Evolutionary conservation across 1,140 invertebrate genomes (phyloP).

Genomic region (Papilio aristodemus): DNA sequence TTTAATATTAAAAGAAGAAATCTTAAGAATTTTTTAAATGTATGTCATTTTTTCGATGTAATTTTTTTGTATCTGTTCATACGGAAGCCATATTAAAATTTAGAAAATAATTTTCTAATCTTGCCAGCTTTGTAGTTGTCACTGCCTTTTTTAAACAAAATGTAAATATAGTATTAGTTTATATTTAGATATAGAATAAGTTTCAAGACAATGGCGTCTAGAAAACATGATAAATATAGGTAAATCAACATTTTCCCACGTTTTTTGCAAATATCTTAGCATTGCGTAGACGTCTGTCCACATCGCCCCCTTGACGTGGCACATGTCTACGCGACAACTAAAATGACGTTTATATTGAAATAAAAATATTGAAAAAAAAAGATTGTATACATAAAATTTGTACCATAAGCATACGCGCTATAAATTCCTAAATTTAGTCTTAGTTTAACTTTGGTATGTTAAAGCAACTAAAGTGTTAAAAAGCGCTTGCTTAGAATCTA

Average conservation of each 20-base stretch:
- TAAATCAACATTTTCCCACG: neutral
- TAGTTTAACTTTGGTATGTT: slow-evolving; percentile 49
- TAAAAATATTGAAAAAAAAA: neutral
- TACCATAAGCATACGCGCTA: slow-evolving; percentile 11
- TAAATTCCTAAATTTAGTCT: slow-evolving; percentile 26
- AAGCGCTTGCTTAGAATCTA: slow-evolving; percentile 61
- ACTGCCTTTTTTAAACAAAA: slow-evolving; percentile 68
- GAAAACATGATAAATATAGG: slow-evolving; percentile 25
- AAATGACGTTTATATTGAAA: slow-evolving; percentile 29
- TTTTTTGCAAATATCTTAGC: slow-evolving; percentile 40
- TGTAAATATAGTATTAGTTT: slow-evolving; percentile 70
- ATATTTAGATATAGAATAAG: slow-evolving; percentile 36
- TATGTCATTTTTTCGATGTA: no score
- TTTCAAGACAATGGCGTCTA: slow-evolving; percentile 39
- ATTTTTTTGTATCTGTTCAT: slow-evolving; percentile 40
- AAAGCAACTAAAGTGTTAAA: slow-evolving; percentile 49
- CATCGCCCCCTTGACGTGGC: slow-evolving; percentile 70
- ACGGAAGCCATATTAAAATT: slow-evolving; percentile 76
- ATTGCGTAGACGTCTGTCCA: slow-evolving; percentile 72
- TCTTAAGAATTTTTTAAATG: no score
- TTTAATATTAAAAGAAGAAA: neutral
- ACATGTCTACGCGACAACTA: slow-evolving; percentile 71
- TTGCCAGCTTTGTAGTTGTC: slow-evolving; percentile 77
- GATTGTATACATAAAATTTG: slow-evolving; percentile 2
- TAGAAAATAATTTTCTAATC: slow-evolving; percentile 71